Evolutionary conservation across 92 coral and sea anemone species (phyloP).

Genomic region (Paramuricea clavata): DNA sequence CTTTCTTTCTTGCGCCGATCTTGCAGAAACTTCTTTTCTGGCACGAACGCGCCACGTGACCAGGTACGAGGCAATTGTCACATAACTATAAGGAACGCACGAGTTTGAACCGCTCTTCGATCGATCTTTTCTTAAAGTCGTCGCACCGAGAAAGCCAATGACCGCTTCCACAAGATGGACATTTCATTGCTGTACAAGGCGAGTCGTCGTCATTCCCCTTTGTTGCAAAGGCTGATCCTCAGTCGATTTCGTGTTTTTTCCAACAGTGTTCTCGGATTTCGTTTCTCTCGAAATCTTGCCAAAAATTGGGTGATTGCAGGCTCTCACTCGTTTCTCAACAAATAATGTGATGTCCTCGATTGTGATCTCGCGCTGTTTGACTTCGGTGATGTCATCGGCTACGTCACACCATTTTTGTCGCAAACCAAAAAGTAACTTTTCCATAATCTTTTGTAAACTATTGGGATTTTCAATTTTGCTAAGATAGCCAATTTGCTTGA

Average conservation of each 20-base stretch:
- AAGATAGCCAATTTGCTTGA: constrained; percentile 19
- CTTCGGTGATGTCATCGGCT: constrained; percentile 27
- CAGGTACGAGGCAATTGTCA: constrained; percentile 64
- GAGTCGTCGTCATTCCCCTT: not conserved
- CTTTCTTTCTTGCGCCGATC: constrained; percentile 50
- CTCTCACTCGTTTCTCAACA: constrained; percentile 26
- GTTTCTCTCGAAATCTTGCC: constrained; percentile 30
- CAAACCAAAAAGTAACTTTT: not conserved
- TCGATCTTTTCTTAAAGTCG: not conserved
- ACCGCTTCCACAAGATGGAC: not conserved
- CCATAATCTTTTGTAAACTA: not conserved
- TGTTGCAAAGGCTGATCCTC: constrained; percentile 12
- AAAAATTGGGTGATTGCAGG: constrained; percentile 26
- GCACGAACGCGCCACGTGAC: constrained; percentile 62
- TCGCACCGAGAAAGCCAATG: constrained; percentile 33
- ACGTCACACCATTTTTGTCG: constrained; percentile 31
- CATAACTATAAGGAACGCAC: constrained; percentile 45
- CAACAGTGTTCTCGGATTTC: not conserved
- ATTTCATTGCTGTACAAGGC: not conserved
- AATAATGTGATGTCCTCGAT: constrained; percentile 5
- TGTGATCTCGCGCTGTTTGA: constrained; percentile 18
- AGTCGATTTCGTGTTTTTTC: not conserved
- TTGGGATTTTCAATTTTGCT: constrained; percentile 27
- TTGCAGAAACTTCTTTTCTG: constrained; percentile 67
- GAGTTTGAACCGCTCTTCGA: not conserved